Percentiles rank a stretch among this genome's conserved stretches.
Evolutionary conservation across 2,113 vertebrate genomes (phyloP).

Genomic region (Anser brachyrhynchus): DNA sequence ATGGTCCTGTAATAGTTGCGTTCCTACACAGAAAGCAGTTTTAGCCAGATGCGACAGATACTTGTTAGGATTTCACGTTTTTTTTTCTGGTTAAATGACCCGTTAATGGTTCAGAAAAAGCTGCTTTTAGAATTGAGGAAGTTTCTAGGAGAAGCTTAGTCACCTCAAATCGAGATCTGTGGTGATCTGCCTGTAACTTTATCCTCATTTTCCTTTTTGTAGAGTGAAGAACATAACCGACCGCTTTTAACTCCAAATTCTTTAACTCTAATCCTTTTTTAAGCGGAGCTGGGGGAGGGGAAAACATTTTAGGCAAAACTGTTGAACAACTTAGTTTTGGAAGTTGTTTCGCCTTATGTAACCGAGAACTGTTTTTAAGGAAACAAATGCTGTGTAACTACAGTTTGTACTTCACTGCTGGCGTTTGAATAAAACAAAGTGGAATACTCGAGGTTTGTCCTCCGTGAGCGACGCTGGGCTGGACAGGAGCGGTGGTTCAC

Average conservation of each 20-base stretch:
- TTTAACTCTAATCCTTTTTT: constrained; percentile 31
- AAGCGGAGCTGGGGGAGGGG: neutral
- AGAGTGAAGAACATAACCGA: constrained; percentile 45
- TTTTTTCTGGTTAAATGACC: neutral
- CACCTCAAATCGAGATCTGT: neutral
- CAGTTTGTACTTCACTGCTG: constrained; percentile 74
- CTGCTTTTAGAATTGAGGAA: neutral
- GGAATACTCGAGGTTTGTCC: too few relatives aligned
- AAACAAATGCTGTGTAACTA: constrained; percentile 58
- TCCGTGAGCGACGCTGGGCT: too few relatives aligned
- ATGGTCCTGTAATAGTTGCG: neutral
- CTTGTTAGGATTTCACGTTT: neutral
- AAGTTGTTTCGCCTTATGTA: constrained; percentile 73
- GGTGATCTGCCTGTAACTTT: neutral
- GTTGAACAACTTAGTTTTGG: constrained; percentile 71
- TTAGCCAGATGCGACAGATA: neutral
- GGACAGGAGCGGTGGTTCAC: too few relatives aligned
- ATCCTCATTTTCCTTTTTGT: constrained; percentile 69
- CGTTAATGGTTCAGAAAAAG: neutral
- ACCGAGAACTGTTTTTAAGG: constrained; percentile 72
- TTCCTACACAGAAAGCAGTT: neutral
- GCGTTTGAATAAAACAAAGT: constrained; percentile 73
- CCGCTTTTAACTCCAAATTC: constrained; percentile 44
- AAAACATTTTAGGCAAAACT: constrained; percentile 38
- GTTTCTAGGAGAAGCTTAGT: neutral